phyloP scores from a whole-genome alignment of 2,113 vertebrate species.

The Periophthalmus modestus region DNA sequence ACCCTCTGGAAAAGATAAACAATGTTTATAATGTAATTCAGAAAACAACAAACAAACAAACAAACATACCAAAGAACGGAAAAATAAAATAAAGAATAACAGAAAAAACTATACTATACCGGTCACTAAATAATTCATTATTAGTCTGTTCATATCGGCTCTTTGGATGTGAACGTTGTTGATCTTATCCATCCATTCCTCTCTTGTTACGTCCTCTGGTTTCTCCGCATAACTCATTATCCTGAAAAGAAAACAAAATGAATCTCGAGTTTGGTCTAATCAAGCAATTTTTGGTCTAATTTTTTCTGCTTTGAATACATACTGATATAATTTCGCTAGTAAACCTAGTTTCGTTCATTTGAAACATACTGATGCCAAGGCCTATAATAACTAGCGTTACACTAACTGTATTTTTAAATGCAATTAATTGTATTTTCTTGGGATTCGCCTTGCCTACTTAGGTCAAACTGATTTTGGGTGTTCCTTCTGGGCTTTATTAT shows the following conservation, averaged over 20 bases:
- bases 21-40: background rate
- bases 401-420: constrained; percentile 52
- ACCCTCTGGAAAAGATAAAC: constrained; percentile 82
- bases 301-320: background rate
- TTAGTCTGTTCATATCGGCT: constrained; percentile 98
- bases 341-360: background rate
- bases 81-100: background rate
- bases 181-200: constrained; percentile 99
- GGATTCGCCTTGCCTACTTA: background rate
- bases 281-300: too few relatives aligned
- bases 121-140: constrained; percentile 98
- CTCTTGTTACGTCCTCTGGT: constrained; percentile 95
- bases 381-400: constrained; percentile 61
- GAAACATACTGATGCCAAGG: constrained; percentile 22
- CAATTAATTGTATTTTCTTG: constrained; percentile 41
- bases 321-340: background rate
- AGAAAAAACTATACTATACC: constrained; percentile 66
- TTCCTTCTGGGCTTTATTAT: background rate
- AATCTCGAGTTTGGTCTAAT: background rate
- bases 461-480: background rate
- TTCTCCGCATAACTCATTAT: constrained; percentile 97
- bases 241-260: constrained; percentile 18
- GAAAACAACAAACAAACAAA: too few relatives aligned
- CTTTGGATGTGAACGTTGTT: constrained; percentile 98
- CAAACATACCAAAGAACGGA: background rate